Percentiles rank a stretch among this genome's conserved stretches.
Conservation (phyloP, 2,113 vertebrate genomes). For the Salminus brasiliensis region DNA sequence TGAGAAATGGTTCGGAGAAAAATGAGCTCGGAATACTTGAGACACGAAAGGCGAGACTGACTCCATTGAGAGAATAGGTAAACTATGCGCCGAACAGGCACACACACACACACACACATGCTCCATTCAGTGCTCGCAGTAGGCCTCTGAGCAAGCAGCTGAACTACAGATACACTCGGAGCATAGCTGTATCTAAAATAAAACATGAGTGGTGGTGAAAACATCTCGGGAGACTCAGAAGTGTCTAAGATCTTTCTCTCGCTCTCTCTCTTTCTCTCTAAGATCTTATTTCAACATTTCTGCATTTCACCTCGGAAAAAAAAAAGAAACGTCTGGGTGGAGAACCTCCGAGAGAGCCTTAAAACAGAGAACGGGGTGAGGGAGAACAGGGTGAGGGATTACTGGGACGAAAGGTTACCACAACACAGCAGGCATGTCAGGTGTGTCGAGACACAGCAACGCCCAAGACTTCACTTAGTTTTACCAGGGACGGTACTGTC, state of each 20-base stretch:
- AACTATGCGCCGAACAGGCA: conserved; percentile 31
- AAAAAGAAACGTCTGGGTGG: conserved; percentile 44
- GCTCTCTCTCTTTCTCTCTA: not conserved
- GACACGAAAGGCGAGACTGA: conserved; percentile 35
- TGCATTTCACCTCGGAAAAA: conserved; percentile 45
- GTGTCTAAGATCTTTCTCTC: not conserved
- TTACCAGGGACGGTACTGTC: not conserved
- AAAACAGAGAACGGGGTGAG: too few species aligned
- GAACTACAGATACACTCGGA: not conserved
- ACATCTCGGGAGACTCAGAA: not conserved
- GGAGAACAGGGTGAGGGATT: not conserved
- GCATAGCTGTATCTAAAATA: conserved; percentile 16
- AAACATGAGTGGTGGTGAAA: not conserved
- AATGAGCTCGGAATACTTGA: conserved; percentile 35
- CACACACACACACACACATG: not conserved
- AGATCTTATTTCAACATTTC: conserved; percentile 29
- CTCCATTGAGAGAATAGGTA: conserved; percentile 52
- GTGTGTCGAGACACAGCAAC: not conserved
- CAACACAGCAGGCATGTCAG: not conserved
- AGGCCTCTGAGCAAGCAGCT: conserved; percentile 3
- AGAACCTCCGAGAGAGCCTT: conserved; percentile 26
- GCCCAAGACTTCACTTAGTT: not conserved
- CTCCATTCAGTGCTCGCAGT: conserved; percentile 23
- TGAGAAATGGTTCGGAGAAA: conserved; percentile 47
- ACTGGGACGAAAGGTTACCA: conserved; percentile 27